These are phyloP conservation scores for Chiloscyllium plagiosum DNA, from an alignment of 2,113 vertebrate genomes.

Conservation along the genomic window DNA sequence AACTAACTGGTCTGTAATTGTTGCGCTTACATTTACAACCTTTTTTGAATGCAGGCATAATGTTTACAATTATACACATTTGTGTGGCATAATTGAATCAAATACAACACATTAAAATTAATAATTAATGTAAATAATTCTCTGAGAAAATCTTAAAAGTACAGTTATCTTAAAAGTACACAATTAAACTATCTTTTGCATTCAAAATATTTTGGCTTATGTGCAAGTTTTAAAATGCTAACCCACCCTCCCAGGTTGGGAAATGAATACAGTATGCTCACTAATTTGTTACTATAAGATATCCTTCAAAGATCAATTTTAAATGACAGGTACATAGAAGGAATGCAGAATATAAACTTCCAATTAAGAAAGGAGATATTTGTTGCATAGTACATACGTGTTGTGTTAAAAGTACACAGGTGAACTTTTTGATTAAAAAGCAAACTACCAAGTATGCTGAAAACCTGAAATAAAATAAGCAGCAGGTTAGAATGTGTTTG, in stretches of 20 bases:
- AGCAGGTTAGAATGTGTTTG: not conserved
- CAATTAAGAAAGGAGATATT: not conserved
- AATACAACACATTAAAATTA: constrained; percentile 11
- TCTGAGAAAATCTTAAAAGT: not conserved
- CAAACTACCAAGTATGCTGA: not conserved
- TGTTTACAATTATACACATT: not conserved
- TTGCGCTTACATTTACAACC: too few species aligned
- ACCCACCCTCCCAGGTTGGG: not conserved
- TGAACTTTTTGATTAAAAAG: not conserved
- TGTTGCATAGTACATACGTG: not conserved
- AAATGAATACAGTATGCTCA: not conserved
- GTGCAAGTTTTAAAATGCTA: not conserved
- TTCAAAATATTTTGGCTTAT: not conserved
- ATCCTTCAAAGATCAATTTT: not conserved
- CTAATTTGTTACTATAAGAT: not conserved
- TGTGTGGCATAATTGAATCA: not conserved
- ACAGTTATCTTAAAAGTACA: not conserved
- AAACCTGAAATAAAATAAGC: not conserved
- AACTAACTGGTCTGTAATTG: too few species aligned
- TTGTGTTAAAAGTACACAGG: not conserved
- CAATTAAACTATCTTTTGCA: not conserved
- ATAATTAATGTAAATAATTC: constrained; percentile 24
- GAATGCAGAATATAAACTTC: not conserved
- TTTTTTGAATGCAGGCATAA: too few species aligned
- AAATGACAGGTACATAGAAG: not conserved